Evolutionary conservation across 2,888 invertebrate species (phyloP), one percentile per base, ranked within the genome.

Genomic region (Lasioglossum morio): DNA sequence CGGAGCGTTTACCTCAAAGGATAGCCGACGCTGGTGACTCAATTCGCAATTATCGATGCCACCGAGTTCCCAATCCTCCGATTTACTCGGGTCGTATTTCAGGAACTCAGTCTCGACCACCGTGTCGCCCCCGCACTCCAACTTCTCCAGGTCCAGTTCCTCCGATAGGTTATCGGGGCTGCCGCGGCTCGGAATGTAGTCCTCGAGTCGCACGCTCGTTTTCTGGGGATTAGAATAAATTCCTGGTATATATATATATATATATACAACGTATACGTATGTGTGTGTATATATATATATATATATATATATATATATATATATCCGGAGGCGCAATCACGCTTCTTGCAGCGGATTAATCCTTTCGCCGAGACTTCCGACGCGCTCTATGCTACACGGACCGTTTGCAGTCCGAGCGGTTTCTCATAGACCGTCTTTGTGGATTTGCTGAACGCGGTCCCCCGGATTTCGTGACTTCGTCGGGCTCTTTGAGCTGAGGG

Each of bases 21-120:
- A 83, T 48, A 83, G 5, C 23, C 79, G 78, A n/a, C 60, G 86
- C 23, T 84, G 87, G 77, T 87, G 89, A 86, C 89, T 87, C 87
- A 84, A 79, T 82, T 89, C 89, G 78, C 88, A 90, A 91, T 96
- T 95, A 90, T 96, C 95, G 60, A 95, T 94, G 57, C 96, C 94
- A 30, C 95, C 40, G 37, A 96, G 89, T 87, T 96, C 96, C 96
- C 96, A 96, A 90, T 96, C 96, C 90, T 96, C 96, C 78, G 95
- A 91, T 70, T 95, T 95, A 57, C 95, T 95, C 89, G 96, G 95
- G 19, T 95, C 96, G 86, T 91, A 91, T 85, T 88, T 91, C 80
- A 88, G 78, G 86, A 88, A 91, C 81, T 77, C 86, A 72, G 77
- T 95, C 4, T 93, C 94, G 37, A 91, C 92, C 75, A 89, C 81